A percentile compares a stretch with the other conserved stretches of the same genome.
phyloP scores from a whole-genome alignment of 2,888 invertebrate genomes.

The Ametastegia equiseti region DNA sequence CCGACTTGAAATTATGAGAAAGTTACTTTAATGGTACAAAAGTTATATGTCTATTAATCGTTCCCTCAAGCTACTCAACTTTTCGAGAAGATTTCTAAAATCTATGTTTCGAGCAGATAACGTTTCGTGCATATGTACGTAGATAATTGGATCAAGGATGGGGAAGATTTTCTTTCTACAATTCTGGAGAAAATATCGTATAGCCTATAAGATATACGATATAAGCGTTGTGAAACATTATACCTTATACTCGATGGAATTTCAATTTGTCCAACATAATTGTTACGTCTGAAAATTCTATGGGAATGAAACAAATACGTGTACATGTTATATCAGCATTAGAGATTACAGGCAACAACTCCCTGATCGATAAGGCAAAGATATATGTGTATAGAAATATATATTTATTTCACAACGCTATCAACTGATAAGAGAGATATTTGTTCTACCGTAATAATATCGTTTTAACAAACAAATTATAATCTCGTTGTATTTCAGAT shows the following conservation, averaged over 20 bases:
- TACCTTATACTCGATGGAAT: background rate
- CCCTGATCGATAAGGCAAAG: conserved; percentile 4
- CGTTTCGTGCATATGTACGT: no score
- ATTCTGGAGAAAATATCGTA: background rate
- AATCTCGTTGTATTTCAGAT: background rate
- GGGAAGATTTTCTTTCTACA: background rate
- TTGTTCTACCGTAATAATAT: conserved; percentile 8
- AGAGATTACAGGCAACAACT: background rate
- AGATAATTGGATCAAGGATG: background rate
- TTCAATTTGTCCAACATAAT: background rate
- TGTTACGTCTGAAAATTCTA: background rate
- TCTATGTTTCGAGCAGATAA: background rate
- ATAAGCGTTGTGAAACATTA: background rate
- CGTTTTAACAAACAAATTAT: conserved; percentile 17
- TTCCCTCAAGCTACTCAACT: background rate
- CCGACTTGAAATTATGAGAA: no score
- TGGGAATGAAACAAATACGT: background rate
- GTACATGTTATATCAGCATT: background rate
- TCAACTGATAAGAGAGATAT: conserved; percentile 7
- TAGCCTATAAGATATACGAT: background rate
- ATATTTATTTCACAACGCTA: background rate
- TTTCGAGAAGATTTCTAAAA: background rate
- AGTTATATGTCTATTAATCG: no score
- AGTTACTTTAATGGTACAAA: no score
- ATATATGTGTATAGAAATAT: no score